Percentiles rank a stretch among this genome's conserved stretches.
Evolutionary conservation across 1,140 invertebrate genomes (phyloP).

Genomic region (Diabrotica undecimpunctata): DNA sequence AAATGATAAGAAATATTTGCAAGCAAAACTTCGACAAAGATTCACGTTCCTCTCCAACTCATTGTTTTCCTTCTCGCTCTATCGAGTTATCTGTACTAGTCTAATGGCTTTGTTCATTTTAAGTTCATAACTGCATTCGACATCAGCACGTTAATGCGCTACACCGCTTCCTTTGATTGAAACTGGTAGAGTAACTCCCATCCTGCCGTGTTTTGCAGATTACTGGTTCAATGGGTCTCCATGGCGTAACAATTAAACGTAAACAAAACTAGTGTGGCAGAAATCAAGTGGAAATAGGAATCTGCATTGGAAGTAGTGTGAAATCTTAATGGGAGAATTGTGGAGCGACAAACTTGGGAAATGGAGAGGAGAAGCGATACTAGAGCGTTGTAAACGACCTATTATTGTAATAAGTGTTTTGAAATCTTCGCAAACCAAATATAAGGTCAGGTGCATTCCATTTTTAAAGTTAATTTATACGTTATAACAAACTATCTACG

Average conservation of each 20-base stretch:
- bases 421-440: too few species aligned
- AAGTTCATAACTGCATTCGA: neutral
- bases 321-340: neutral
- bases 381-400: too few species aligned
- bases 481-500: too few species aligned
- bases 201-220: neutral
- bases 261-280: neutral
- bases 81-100: neutral
- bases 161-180: conserved; percentile 1
- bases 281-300: conserved; percentile 2
- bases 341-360: neutral
- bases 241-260: conserved; percentile 2
- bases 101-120: neutral
- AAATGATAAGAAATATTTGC: too few species aligned
- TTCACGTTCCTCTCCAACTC: neutral
- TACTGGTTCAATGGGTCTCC: neutral
- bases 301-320: neutral
- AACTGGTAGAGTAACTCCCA: conserved; percentile 1
- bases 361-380: neutral
- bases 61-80: too few species aligned
- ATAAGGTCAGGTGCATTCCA: too few species aligned
- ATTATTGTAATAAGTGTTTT: too few species aligned
- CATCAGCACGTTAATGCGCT: conserved; percentile 1
- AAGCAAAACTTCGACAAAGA: too few species aligned
- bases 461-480: too few species aligned